Evolutionary conservation across 2,797 vertebrate genomes (phyloP), one percentile per base, ranked within the genome.

Genomic region (Takifugu rubripes): DNA sequence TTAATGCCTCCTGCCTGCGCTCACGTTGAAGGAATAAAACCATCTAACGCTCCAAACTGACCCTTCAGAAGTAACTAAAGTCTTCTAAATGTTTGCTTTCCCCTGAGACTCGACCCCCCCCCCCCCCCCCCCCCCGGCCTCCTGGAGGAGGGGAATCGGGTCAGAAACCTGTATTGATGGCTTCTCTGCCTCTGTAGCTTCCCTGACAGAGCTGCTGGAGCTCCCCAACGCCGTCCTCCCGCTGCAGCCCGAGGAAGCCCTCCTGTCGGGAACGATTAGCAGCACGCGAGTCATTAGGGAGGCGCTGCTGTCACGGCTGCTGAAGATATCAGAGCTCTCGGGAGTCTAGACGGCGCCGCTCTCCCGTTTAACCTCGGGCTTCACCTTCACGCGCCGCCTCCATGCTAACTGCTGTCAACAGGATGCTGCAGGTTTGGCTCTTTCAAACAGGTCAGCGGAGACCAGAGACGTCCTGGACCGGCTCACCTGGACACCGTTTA

Each of bases 181-280:
- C 62, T 52, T 47, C 44, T 43, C 50, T 49, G 47, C 40, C 42
- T 5, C 58, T 24, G 47, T 24, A 31, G 27, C 52, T 16, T n/a
- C 26, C 33, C 44, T 5, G 6, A 24, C 26, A 25, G 60, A 36
- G 57, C 70, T 11, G 14, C 15, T 5, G 17, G 53, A 33, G 31
- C 55, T 49, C 21, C 27, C 5, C 36, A n/a, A 6, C 24, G 3
- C 21, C 46, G 16, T 46, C 46, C 46, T 5, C 15, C 47, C 45
- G 58, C 51, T 27, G 5, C 56, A 70, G 71, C 55, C 12, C 7
- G 68, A 80, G 64, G 75, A 75, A 71, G 77, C 56, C 47, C 46
- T 82, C 62, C 75, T 81, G 79, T 81, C 82, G 80, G 57, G 58
- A 78, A 24, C 25, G 66, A 82, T 84, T 68, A 80, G 60, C 67